phyloP scores from a whole-genome alignment of 2,888 invertebrate genomes.

The Diachrysia chrysitis region DNA sequence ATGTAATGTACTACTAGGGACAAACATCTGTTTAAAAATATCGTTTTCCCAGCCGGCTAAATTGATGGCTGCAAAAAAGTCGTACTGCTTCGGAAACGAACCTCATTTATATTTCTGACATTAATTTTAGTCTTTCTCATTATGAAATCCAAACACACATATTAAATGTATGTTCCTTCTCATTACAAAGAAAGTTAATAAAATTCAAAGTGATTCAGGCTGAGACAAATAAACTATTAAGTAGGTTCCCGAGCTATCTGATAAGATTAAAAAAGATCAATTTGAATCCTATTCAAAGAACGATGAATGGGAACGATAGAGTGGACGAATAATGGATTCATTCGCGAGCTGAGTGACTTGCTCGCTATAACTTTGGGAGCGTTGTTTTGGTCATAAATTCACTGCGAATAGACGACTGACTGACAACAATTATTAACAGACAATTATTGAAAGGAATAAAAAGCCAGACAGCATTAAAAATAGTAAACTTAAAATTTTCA shows the following conservation, averaged over 20 bases:
- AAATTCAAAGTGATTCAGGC: conserved; percentile 15
- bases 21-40: too few species aligned
- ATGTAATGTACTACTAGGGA: too few species aligned
- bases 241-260: conserved; percentile 37
- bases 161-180: too few species aligned
- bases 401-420: conserved; percentile 37
- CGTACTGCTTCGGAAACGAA: too few species aligned
- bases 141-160: too few species aligned
- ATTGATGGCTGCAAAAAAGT: too few species aligned
- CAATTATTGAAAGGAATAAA: too few species aligned
- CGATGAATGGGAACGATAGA: conserved; percentile 50
- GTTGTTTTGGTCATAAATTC: conserved; percentile 36
- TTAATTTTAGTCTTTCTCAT: too few species aligned
- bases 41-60: too few species aligned
- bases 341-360: conserved; percentile 54
- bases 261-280: conserved; percentile 53
- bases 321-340: conserved; percentile 57
- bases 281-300: conserved; percentile 43
- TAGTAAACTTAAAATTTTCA: too few species aligned
- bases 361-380: conserved; percentile 43
- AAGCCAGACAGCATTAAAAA: too few species aligned
- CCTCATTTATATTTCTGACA: too few species aligned
- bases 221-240: conserved; percentile 36
- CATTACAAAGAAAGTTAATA: background rate
- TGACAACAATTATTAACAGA: conserved; percentile 17